Percentiles rank a stretch among this genome's conserved stretches.
These are phyloP conservation scores for Parnassius smintheus DNA, from an alignment of 2,888 invertebrate species.

Conservation along the genomic window DNA sequence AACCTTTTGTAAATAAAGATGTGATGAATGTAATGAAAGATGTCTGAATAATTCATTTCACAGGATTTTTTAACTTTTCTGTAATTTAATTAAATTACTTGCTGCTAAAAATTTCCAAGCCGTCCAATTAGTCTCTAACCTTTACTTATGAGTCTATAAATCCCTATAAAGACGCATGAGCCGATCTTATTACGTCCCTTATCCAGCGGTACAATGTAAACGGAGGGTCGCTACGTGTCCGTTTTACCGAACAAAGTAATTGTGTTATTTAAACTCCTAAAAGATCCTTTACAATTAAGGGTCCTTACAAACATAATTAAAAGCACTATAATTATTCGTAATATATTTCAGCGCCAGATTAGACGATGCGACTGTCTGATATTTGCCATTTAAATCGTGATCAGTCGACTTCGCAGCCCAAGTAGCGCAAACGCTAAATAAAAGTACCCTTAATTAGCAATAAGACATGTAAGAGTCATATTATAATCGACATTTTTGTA, in stretches of 20 bases:
- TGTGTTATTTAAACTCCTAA: conserved; percentile 42
- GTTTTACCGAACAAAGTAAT: conserved; percentile 54
- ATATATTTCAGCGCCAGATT: neutral
- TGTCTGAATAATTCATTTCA: too few species aligned
- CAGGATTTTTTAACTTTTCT: neutral
- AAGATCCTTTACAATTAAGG: conserved; percentile 35
- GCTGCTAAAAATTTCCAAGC: conserved; percentile 7
- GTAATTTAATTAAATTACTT: conserved; percentile 1
- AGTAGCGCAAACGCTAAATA: neutral
- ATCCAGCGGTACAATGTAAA: conserved; percentile 36
- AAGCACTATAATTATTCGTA: neutral
- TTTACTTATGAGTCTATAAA: conserved; percentile 26
- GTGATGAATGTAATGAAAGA: too few species aligned
- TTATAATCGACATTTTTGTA: too few species aligned
- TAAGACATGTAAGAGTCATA: too few species aligned
- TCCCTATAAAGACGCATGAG: conserved; percentile 25
- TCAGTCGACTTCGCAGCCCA: neutral
- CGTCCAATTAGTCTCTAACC: conserved; percentile 23
- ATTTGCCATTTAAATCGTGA: neutral
- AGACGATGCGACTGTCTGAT: too few species aligned
- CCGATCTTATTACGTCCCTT: conserved; percentile 36
- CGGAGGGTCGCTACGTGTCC: conserved; percentile 39
- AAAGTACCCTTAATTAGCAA: too few species aligned
- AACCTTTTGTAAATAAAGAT: too few species aligned
- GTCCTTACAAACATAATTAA: conserved; percentile 11